Evolutionary conservation across 2,113 vertebrate genomes (phyloP).

Genomic region (Heterotis niloticus): DNA sequence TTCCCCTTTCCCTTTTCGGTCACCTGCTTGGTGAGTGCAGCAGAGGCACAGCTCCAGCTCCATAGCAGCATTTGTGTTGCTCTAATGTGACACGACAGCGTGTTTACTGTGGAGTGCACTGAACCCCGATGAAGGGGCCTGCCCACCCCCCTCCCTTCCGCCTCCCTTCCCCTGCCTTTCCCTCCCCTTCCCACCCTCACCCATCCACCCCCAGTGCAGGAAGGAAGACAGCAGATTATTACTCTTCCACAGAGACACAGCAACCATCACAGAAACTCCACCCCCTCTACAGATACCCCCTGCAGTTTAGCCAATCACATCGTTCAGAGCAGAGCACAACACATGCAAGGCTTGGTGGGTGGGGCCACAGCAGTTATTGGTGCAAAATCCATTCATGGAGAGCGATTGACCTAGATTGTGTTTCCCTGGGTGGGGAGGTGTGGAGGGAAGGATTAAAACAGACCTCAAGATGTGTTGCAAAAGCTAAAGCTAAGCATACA

Average conservation of each 20-base stretch:
- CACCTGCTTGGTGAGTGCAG: too few relatives aligned
- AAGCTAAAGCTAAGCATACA: not conserved
- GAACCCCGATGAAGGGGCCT: too few relatives aligned
- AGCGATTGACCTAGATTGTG: conserved; percentile 73
- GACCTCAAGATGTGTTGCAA: conserved; percentile 29
- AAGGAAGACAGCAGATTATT: too few relatives aligned
- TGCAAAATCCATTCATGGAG: conserved; percentile 72
- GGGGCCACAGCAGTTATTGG: conserved; percentile 49
- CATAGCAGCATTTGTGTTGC: too few relatives aligned
- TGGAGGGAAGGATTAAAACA: conserved; percentile 46
- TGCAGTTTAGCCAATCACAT: conserved; percentile 57
- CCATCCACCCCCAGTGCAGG: too few relatives aligned
- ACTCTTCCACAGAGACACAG: conserved; percentile 72
- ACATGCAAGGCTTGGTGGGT: conserved; percentile 52
- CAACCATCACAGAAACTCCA: conserved; percentile 68
- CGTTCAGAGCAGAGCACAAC: conserved; percentile 51
- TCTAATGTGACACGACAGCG: too few relatives aligned
- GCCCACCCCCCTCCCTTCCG: too few relatives aligned
- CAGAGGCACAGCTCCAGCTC: too few relatives aligned
- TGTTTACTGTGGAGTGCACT: too few relatives aligned
- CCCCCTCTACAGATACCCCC: conserved; percentile 60
- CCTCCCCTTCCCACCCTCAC: too few relatives aligned
- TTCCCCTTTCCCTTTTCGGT: not conserved
- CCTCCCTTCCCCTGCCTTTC: too few relatives aligned
- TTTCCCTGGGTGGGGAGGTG: conserved; percentile 52